phyloP scores from a whole-genome alignment of 1,140 invertebrate species.

The Drosophila melanogaster region Release_6_plus_ISO1_MT NC_004354.4:11150501-11151000 shows the following conservation, averaged over 20 bases:
- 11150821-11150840: conserved; percentile 63
- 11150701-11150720: conserved; percentile 68
- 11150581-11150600: not conserved
- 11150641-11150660: conserved; percentile 73
- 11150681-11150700: conserved; percentile 81
- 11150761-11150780: conserved; percentile 51
- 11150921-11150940: conserved; percentile 64
- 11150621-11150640: conserved; percentile 58
- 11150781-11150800: conserved; percentile 54
- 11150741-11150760: conserved; percentile 58
- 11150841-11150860: conserved; percentile 55
- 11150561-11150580: not conserved
- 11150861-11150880: conserved; percentile 60
- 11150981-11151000: conserved; percentile 34
- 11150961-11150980: conserved; percentile 62
- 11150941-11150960: conserved; percentile 63
- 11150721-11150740: conserved; percentile 62
- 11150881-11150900: conserved; percentile 78
- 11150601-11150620: conserved; percentile 14
- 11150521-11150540: not conserved
- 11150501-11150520: not conserved
- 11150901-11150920: conserved; percentile 68
- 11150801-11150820: conserved; percentile 67
- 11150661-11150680: conserved; percentile 78
- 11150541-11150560: conserved; percentile 6